Percentiles rank a stretch among this genome's conserved stretches.
Conservation (phyloP, 2,797 vertebrate species). For the Neosilurus hyrtlii region DNA sequence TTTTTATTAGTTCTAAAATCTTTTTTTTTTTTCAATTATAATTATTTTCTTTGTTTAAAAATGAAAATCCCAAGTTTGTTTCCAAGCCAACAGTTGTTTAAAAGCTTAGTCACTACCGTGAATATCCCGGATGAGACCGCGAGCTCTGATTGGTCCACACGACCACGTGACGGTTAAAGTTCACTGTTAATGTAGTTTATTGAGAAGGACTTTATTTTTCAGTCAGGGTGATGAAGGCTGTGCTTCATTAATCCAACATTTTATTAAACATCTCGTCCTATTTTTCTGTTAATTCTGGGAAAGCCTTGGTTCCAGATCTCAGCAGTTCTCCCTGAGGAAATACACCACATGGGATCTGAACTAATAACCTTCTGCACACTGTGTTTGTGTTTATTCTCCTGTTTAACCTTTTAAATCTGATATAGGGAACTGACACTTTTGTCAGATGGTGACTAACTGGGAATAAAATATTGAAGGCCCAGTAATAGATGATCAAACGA, state of each 20-base stretch:
- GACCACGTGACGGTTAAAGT: neutral
- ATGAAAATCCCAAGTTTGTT: neutral
- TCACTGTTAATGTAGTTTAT: neutral
- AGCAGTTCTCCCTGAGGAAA: neutral
- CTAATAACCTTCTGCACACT: neutral
- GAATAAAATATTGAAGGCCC: no score
- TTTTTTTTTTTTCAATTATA: no score
- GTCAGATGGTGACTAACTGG: no score
- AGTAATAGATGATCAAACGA: neutral
- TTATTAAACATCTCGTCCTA: neutral
- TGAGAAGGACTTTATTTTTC: neutral
- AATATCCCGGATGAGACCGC: neutral
- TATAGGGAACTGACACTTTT: no score
- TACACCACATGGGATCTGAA: neutral
- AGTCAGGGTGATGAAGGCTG: no score
- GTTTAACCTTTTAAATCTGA: no score
- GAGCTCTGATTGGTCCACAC: neutral
- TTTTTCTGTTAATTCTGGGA: neutral
- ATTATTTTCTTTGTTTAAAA: neutral
- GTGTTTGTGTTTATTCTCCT: neutral
- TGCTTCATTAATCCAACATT: neutral
- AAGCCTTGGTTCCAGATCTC: neutral
- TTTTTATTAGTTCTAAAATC: neutral
- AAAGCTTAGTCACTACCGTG: neutral
- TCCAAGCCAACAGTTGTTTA: neutral